Conservation (phyloP, 2,113 vertebrate genomes). For the Reinhardtius hippoglossoides region DNA sequence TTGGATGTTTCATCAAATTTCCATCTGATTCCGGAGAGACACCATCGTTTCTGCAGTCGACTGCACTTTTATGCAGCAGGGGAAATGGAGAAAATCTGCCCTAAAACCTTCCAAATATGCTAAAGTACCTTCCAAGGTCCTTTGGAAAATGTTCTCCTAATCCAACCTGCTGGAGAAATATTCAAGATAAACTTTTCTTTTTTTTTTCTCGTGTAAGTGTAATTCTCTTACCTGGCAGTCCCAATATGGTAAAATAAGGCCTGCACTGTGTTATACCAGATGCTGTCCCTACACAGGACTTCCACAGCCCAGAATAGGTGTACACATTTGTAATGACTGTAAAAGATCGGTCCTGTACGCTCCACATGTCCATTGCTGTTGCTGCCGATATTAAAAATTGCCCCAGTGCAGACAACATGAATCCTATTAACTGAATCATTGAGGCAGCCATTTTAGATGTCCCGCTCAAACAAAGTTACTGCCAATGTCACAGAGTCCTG, state of each 20-base stretch:
- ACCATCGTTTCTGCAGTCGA: conserved; percentile 73
- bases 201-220: conserved; percentile 12
- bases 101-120: conserved; percentile 69
- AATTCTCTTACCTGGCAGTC: conserved; percentile 88
- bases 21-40: conserved; percentile 71
- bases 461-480: conserved; percentile 9
- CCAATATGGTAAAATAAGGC: conserved; percentile 89
- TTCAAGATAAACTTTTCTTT: conserved; percentile 48
- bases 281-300: conserved; percentile 84
- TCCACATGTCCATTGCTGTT: conserved; percentile 89
- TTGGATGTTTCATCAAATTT: conserved; percentile 78
- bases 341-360: conserved; percentile 86
- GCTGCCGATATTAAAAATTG: conserved; percentile 84
- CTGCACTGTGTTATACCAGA: conserved; percentile 88
- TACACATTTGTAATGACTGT: conserved; percentile 85
- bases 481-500: conserved; percentile 15
- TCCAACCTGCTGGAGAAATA: conserved; percentile 46
- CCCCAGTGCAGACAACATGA: conserved; percentile 83
- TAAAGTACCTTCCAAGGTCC: conserved; percentile 56
- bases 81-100: conserved; percentile 54
- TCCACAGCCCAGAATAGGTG: conserved; percentile 89
- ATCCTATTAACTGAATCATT: conserved; percentile 85
- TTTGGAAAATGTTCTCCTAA: conserved; percentile 62
- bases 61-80: conserved; percentile 63
- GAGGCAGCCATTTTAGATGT: conserved; percentile 84